A percentile compares a stretch with the other conserved stretches of the same genome.
Conservation (phyloP, 2,113 vertebrate genomes). For the Dipodomys ordii region DNA sequence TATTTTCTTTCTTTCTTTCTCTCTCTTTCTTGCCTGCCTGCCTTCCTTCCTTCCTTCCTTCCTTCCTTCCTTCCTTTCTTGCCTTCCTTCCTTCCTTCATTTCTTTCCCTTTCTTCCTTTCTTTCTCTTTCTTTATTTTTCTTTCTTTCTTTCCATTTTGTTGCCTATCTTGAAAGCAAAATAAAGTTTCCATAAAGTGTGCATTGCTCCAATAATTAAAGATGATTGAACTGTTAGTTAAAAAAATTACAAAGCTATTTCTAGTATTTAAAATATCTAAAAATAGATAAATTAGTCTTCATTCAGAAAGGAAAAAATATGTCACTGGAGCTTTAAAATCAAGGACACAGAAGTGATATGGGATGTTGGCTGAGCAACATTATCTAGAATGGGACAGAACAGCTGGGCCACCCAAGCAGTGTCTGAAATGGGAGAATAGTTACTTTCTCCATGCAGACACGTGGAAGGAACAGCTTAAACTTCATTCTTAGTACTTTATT, state of each 20-base stretch:
- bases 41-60: no score
- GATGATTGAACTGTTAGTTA: neutral
- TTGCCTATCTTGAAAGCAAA: neutral
- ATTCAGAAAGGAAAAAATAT: neutral
- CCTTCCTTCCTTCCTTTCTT: no score
- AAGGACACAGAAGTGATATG: neutral
- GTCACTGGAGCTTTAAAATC: neutral
- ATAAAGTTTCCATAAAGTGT: slow-evolving; percentile 15
- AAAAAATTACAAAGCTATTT: neutral
- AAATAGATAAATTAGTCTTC: neutral
- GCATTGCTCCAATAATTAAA: neutral
- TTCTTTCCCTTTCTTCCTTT: no score
- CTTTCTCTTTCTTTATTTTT: no score
- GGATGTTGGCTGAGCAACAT: neutral
- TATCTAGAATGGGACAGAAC: neutral
- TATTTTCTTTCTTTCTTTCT: neutral
- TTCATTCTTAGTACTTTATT: neutral
- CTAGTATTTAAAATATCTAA: neutral
- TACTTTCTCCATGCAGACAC: neutral
- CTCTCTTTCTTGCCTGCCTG: no score
- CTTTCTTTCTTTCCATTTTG: no score
- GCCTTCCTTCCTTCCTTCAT: no score
- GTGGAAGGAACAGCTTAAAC: neutral
- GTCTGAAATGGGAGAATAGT: neutral
- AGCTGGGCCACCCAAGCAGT: neutral